These are phyloP conservation scores for Nicator chloris DNA, from an alignment of 2,113 vertebrate species.

Conservation along the genomic window DNA sequence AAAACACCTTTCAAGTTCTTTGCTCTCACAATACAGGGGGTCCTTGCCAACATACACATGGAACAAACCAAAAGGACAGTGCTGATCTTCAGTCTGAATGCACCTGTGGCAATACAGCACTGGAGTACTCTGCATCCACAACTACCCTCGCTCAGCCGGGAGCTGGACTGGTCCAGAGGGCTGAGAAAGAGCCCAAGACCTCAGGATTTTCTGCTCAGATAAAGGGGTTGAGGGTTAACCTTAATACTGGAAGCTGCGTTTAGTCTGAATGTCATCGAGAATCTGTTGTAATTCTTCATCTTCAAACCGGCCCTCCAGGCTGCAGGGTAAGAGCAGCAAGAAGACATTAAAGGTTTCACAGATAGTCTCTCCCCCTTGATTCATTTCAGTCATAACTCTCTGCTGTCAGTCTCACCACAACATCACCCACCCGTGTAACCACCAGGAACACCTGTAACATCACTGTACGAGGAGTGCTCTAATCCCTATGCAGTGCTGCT, in stretches of 20 bases:
- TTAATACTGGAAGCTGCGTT: conserved; percentile 95
- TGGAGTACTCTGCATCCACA: background rate
- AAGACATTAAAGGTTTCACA: background rate
- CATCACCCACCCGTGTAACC: background rate
- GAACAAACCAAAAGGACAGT: background rate
- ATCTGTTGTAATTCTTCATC: conserved; percentile 97
- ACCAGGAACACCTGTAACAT: background rate
- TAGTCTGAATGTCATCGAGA: conserved; percentile 97
- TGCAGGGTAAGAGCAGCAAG: conserved; percentile 44
- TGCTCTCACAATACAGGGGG: background rate
- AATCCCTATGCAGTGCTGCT: background rate
- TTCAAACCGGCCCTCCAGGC: conserved; percentile 94
- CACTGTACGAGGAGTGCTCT: background rate
- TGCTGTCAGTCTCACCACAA: background rate
- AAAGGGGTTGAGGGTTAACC: background rate
- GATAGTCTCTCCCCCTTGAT: background rate
- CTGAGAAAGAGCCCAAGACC: background rate
- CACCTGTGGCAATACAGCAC: background rate
- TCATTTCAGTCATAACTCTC: background rate
- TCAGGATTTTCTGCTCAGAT: background rate
- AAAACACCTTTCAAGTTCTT: background rate
- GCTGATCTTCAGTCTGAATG: background rate
- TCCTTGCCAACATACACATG: background rate
- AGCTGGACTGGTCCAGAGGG: background rate
- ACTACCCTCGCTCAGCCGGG: rapidly evolving